Percentiles rank a stretch among this genome's conserved stretches.
Evolutionary conservation across 2,113 vertebrate species (phyloP).

Genomic region (Columbina picui): DNA sequence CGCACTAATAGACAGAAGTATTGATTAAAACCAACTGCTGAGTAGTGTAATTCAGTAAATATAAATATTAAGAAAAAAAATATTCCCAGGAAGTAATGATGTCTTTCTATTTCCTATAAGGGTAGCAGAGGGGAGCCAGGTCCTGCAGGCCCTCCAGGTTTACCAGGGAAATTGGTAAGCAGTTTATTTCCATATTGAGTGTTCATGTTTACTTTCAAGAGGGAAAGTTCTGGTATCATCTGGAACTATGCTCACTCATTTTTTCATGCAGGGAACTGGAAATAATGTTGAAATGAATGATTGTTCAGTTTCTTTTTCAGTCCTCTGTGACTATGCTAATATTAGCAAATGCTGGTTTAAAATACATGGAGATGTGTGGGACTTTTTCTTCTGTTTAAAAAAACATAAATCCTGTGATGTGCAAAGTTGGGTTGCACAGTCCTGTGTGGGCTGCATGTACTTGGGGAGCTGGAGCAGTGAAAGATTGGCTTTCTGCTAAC

Average conservation of each 20-base stretch:
- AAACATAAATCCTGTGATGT: neutral
- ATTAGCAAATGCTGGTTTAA: slow-evolving; percentile 18
- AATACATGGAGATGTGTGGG: neutral
- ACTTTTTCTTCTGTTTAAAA: neutral
- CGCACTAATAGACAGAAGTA: neutral
- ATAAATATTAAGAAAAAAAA: neutral
- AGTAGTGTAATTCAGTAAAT: neutral
- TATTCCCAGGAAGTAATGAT: slow-evolving; percentile 14
- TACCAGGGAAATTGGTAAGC: slow-evolving; percentile 89
- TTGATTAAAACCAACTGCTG: neutral
- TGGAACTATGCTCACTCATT: neutral
- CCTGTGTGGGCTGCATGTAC: neutral
- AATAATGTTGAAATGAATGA: neutral
- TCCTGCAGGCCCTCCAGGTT: slow-evolving; percentile 84
- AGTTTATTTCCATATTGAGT: neutral
- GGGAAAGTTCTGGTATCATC: neutral
- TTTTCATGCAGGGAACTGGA: neutral
- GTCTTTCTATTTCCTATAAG: slow-evolving; percentile 69
- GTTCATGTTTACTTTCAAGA: neutral
- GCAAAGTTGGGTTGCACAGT: neutral
- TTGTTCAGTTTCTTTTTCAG: neutral
- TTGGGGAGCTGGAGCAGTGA: neutral
- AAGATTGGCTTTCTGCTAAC: slow-evolving; percentile 15
- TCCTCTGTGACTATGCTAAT: slow-evolving; percentile 1
- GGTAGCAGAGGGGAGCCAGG: slow-evolving; percentile 86